These are phyloP conservation scores for Thunnus thynnus DNA, from an alignment of 2,113 vertebrate genomes.

Conservation along the genomic window DNA sequence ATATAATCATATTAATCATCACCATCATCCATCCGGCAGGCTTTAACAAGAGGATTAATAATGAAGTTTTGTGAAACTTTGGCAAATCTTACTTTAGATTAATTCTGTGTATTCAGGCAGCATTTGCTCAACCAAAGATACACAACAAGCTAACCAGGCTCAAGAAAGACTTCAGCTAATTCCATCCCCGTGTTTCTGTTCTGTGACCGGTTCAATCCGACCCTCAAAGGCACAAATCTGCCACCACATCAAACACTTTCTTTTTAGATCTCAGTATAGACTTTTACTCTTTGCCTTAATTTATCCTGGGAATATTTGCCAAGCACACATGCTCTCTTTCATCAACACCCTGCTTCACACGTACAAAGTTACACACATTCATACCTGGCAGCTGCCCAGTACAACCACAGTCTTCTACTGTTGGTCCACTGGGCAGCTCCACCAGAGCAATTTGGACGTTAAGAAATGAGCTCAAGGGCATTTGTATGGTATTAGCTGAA, in stretches of 20 bases:
- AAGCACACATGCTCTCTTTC: conserved; percentile 73
- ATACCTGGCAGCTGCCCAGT: conserved; percentile 56
- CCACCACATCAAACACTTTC: conserved; percentile 70
- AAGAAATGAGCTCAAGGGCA: conserved; percentile 62
- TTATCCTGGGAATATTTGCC: conserved; percentile 76
- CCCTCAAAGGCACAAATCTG: conserved; percentile 64
- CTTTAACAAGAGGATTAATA: neutral
- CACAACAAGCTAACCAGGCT: conserved; percentile 22
- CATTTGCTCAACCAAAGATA: conserved; percentile 27
- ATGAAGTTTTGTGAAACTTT: conserved; percentile 2
- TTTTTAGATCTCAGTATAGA: conserved; percentile 60
- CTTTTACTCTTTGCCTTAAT: conserved; percentile 62
- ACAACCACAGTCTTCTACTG: conserved; percentile 68
- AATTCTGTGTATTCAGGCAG: conserved; percentile 1
- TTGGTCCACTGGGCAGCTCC: conserved; percentile 64
- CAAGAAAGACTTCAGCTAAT: conserved; percentile 22
- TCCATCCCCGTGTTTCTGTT: conserved; percentile 34
- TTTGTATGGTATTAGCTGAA: conserved; percentile 55
- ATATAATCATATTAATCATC: no score
- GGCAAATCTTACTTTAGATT: neutral
- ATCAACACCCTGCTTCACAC: conserved; percentile 67
- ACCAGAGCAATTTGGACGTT: conserved; percentile 53
- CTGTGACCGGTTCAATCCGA: conserved; percentile 50
- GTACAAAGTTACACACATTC: conserved; percentile 70
- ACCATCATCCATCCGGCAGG: no score